Evolutionary conservation across 2,888 invertebrate species (phyloP), one percentile per base, ranked within the genome.

Genomic region (Frankliniella intonsa): DNA sequence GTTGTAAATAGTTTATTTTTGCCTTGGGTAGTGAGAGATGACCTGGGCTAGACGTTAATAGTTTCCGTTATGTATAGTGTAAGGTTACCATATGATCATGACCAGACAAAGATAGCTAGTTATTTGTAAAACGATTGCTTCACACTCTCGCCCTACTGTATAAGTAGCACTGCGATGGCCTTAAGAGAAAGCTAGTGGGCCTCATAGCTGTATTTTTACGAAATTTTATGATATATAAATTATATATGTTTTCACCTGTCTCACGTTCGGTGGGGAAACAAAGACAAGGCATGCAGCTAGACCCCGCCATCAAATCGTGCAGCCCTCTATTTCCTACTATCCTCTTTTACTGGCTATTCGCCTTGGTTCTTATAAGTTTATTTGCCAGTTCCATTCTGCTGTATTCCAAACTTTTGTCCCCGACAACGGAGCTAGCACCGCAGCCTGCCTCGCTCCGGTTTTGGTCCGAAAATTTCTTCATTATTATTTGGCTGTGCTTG

Each of bases 41-140:
- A 25, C 69, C 25, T 22, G 69, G 69, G 25, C 22, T 76, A 25
- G 25, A 25, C 69, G 69, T 76, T 76, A 76, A 10, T 25, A 22
- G 69, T 76, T 76, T 25, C 2, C 38, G 38, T 38, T 38, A 38
- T 38, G 38, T 12, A 25, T 25, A 25, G 69, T 8, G 69, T 76
- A 25, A 22, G 25, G 25, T 12, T 76, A 76, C 69, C 69, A 76
- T 10, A 22, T 25, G 11, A 25, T 76, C 25, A 76, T 62, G 69
- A 76, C 69, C 12, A 76, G n/a, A 76, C 69, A 76, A 76, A 76
- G 69, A 76, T 76, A 76, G 69, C 69, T 76, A 76, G 69, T 22
- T 25, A 25, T 25, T 22, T 76, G 69, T 25, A 25, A 22, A 76
- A 38, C 38, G 38, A 76, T 25, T 76, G 62, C 19, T 55, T 55